Percentiles rank a stretch among this genome's conserved stretches.
Evolutionary conservation across 2,113 vertebrate genomes (phyloP).

Genomic region (Actinemys pallida): DNA sequence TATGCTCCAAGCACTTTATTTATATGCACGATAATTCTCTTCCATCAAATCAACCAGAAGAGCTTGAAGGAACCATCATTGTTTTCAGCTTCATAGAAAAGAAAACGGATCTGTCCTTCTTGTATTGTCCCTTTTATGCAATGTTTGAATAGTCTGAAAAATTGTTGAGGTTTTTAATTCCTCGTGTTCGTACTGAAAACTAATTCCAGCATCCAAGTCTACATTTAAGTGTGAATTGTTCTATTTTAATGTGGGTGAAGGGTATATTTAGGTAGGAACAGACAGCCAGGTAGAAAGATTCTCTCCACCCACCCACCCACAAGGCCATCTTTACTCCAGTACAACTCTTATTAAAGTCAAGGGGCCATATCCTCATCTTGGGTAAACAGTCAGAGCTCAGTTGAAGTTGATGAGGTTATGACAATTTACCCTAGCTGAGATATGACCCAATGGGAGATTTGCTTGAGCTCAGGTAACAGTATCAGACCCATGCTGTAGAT

Average conservation of each 20-base stretch:
- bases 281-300: background rate
- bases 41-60: background rate
- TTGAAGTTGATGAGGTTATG: fast-evolving
- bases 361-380: fast-evolving
- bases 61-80: background rate
- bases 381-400: fast-evolving
- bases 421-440: background rate
- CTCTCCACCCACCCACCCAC: background rate
- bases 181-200: background rate
- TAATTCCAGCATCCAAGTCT: background rate
- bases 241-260: background rate
- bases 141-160: fast-evolving
- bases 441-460: background rate
- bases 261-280: background rate
- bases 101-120: fast-evolving
- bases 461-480: background rate
- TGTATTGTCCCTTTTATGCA: background rate
- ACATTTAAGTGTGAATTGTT: fast-evolving
- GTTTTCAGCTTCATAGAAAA: background rate
- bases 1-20: background rate
- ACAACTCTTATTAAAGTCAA: background rate
- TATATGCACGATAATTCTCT: background rate
- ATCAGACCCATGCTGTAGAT: fast-evolving
- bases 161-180: background rate
- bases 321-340: background rate